Percentiles rank a stretch among this genome's conserved stretches.
These are phyloP conservation scores for Frieseomelitta varia DNA, from an alignment of 1,140 invertebrate genomes.

Conservation along the genomic window DNA sequence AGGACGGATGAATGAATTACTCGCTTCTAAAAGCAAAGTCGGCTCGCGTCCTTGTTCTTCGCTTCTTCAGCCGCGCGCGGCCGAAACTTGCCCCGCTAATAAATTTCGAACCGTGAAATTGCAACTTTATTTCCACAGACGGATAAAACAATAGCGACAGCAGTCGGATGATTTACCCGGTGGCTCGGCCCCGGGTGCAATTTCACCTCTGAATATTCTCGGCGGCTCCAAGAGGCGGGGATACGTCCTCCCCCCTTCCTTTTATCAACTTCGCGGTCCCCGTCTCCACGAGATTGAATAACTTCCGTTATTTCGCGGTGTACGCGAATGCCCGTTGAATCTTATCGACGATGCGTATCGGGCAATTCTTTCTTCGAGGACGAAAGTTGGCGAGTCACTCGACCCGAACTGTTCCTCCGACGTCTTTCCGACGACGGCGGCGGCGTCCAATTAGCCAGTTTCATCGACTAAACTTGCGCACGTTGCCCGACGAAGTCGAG, in stretches of 20 bases:
- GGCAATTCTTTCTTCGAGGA: constrained; percentile 20
- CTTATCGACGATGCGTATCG: constrained; percentile 64
- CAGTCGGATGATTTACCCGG: constrained; percentile 28
- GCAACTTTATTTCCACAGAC: constrained; percentile 32
- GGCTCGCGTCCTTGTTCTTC: not conserved
- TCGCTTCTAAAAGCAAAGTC: not conserved
- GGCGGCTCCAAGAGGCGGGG: not conserved
- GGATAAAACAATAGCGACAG: not conserved
- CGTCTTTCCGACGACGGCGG: too few species aligned
- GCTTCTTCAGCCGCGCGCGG: not conserved
- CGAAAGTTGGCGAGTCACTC: constrained; percentile 9
- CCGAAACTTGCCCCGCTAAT: constrained; percentile 16
- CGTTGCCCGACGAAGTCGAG: too few species aligned
- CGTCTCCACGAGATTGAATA: constrained; percentile 63
- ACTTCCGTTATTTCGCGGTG: constrained; percentile 61
- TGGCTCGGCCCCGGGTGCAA: not conserved
- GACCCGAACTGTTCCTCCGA: not conserved
- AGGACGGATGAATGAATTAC: not conserved
- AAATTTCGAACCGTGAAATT: constrained; percentile 21
- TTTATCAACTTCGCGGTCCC: constrained; percentile 54
- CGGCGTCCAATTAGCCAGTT: not conserved
- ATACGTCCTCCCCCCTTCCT: constrained; percentile 33
- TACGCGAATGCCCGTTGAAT: constrained; percentile 50
- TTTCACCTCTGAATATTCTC: constrained; percentile 38
- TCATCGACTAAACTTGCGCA: too few species aligned